phyloP scores from a whole-genome alignment of 2,113 vertebrate genomes.

The Platichthys stellatus region DNA sequence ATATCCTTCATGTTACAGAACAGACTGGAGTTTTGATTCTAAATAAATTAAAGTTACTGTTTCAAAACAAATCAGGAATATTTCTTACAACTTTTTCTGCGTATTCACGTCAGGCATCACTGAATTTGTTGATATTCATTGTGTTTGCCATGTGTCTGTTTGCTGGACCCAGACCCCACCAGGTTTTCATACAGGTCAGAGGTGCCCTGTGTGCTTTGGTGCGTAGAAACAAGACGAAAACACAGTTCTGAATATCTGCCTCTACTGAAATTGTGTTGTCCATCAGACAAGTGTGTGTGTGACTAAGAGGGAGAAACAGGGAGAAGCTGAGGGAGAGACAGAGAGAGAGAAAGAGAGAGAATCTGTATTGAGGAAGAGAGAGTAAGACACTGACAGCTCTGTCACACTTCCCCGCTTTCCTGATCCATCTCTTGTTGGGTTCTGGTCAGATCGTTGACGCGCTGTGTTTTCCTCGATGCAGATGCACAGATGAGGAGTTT shows the following conservation, averaged over 20 bases:
- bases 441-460: conserved; percentile 22
- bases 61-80: background rate
- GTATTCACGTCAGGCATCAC: too few species aligned
- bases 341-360: conserved; percentile 5
- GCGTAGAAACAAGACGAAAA: background rate
- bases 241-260: background rate
- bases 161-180: background rate
- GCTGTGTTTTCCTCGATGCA: conserved; percentile 14
- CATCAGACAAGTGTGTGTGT: background rate
- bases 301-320: background rate
- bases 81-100: background rate
- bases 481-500: background rate
- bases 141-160: too few species aligned
- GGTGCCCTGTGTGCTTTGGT: background rate
- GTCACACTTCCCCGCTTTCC: conserved; percentile 48
- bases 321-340: background rate
- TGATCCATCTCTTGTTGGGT: conserved; percentile 27
- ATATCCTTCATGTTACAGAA: background rate
- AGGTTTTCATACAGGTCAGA: background rate
- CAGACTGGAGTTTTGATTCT: background rate
- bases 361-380: background rate
- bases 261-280: background rate
- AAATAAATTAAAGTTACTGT: background rate
- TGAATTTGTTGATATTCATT: too few species aligned
- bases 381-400: conserved; percentile 33